Conservation (phyloP, 1,140 invertebrate genomes). For the Nasonia longicornis region DNA sequence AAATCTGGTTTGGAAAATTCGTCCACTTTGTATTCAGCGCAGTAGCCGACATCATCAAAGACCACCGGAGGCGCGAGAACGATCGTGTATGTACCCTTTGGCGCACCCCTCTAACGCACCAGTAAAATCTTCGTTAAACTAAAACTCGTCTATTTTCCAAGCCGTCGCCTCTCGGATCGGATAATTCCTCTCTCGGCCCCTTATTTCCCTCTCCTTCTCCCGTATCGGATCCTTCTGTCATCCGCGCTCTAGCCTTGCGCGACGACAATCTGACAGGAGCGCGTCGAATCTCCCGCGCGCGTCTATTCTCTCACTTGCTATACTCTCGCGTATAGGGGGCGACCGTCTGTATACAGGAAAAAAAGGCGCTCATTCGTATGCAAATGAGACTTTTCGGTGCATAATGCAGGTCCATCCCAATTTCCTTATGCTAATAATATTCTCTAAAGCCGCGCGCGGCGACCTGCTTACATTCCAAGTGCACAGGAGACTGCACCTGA, state of each 20-base stretch:
- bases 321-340: neutral
- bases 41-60: neutral
- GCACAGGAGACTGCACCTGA: neutral
- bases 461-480: slow-evolving; percentile 44
- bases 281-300: neutral
- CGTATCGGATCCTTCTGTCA: neutral
- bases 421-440: slow-evolving; percentile 53
- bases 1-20: no score
- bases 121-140: slow-evolving; percentile 13
- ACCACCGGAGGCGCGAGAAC: neutral
- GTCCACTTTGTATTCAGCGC: no score
- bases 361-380: slow-evolving; percentile 46
- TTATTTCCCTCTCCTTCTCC: neutral
- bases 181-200: neutral
- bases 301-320: no score
- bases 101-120: neutral
- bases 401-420: slow-evolving; percentile 48
- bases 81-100: no score
- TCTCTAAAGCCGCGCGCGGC: neutral
- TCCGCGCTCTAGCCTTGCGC: neutral
- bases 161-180: slow-evolving; percentile 22
- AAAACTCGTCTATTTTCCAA: slow-evolving; percentile 23
- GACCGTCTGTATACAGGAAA: neutral
- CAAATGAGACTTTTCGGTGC: slow-evolving; percentile 44
- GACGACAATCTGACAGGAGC: neutral